A percentile compares a stretch with the other conserved stretches of the same genome.
These are phyloP conservation scores for Nettapus auritus DNA, from an alignment of 2,113 vertebrate genomes.

Conservation along the genomic window DNA sequence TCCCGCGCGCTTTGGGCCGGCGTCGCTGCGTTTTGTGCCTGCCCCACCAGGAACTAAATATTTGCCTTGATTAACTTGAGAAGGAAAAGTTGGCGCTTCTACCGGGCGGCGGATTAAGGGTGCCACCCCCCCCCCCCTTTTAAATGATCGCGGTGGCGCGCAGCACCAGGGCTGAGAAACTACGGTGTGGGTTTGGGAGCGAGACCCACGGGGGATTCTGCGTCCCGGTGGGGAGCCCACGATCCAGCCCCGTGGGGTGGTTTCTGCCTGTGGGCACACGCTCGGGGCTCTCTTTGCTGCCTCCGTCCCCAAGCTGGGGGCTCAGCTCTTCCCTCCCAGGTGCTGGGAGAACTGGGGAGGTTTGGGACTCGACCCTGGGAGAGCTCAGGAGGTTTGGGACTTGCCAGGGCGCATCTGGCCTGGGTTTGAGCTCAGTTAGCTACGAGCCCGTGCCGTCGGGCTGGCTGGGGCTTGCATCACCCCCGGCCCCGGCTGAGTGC, in stretches of 20 bases:
- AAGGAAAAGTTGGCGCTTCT: background rate
- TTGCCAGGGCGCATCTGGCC: constrained; percentile 5
- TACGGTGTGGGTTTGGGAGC: fast-evolving
- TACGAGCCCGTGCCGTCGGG: background rate
- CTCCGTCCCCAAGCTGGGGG: no score
- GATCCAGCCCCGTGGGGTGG: fast-evolving
- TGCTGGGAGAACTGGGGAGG: background rate
- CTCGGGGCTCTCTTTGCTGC: no score
- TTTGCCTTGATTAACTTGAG: background rate
- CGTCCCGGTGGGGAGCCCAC: background rate
- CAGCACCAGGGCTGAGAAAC: background rate
- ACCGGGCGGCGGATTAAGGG: background rate
- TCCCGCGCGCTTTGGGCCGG: background rate
- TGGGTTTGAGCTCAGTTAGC: background rate
- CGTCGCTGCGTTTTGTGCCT: background rate
- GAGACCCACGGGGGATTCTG: background rate
- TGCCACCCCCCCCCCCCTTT: no score
- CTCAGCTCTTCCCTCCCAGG: background rate
- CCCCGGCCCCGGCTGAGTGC: background rate
- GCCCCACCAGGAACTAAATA: background rate
- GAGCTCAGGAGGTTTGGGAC: background rate
- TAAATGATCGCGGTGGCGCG: no score
- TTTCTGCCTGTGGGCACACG: background rate
- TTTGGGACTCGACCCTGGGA: background rate
- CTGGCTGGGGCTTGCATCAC: constrained; percentile 25